These are phyloP conservation scores for Eretmochelys imbricata DNA, from an alignment of 2,113 vertebrate genomes.

Conservation along the genomic window DNA sequence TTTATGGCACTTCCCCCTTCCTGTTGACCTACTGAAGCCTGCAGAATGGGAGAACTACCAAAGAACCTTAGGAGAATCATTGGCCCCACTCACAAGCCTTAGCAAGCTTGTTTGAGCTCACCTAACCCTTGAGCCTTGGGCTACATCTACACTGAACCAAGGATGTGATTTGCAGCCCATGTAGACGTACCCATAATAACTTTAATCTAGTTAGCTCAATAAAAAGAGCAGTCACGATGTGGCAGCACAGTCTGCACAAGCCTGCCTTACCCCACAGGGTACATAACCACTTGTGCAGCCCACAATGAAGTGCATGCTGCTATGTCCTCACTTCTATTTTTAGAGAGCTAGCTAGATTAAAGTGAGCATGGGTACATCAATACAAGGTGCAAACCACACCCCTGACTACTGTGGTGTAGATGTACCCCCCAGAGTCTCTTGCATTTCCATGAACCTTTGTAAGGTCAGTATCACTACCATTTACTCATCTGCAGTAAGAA, in stretches of 20 bases:
- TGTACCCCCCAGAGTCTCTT: not conserved
- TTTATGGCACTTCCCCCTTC: rapidly evolving
- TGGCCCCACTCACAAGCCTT: not conserved
- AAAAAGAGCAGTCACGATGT: not conserved
- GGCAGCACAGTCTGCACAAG: not conserved
- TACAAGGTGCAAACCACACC: not conserved
- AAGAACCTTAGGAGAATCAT: not conserved
- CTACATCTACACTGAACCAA: not conserved
- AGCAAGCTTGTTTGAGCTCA: not conserved
- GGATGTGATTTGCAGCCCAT: not conserved
- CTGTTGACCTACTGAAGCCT: not conserved
- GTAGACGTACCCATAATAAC: not conserved
- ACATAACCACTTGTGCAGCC: not conserved
- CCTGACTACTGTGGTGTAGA: not conserved
- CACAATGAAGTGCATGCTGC: not conserved
- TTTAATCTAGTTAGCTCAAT: not conserved
- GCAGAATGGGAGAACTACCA: not conserved
- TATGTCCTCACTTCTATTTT: not conserved
- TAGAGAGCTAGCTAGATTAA: not conserved
- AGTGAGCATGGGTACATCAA: not conserved
- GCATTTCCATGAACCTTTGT: not conserved
- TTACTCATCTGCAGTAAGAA: not conserved
- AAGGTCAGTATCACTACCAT: not conserved
- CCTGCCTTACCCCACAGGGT: not conserved
- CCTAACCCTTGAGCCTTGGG: not conserved